These are phyloP conservation scores for Pygocentrus nattereri DNA, from an alignment of 2,797 vertebrate genomes.

Conservation along the genomic window DNA sequence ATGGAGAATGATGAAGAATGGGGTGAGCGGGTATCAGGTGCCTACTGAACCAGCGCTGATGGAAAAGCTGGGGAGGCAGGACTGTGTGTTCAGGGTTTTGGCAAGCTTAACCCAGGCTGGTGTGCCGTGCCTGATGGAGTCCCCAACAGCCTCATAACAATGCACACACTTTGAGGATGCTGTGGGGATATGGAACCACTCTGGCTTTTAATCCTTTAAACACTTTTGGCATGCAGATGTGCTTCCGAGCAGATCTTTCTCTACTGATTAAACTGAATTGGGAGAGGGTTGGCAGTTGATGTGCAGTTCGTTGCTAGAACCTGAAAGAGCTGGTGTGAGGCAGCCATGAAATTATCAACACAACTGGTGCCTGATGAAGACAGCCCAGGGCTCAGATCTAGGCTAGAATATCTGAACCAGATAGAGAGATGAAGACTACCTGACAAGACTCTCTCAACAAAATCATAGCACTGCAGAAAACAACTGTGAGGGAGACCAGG, in stretches of 20 bases:
- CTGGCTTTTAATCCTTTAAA: constrained; percentile 57
- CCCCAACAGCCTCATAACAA: constrained; percentile 9
- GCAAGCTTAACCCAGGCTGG: not conserved
- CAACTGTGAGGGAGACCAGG: not conserved
- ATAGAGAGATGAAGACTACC: not conserved
- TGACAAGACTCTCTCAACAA: not conserved
- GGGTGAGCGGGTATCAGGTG: constrained; percentile 13
- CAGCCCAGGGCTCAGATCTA: not conserved
- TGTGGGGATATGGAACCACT: constrained; percentile 35
- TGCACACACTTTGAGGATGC: not conserved
- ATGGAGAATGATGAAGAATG: not conserved
- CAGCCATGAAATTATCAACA: constrained; percentile 19
- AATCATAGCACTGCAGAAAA: constrained; percentile 5
- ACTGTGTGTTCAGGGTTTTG: not conserved
- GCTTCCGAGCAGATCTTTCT: constrained; percentile 38
- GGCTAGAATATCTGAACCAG: constrained; percentile 7
- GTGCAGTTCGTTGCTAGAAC: constrained; percentile 49
- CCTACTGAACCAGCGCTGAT: constrained; percentile 18
- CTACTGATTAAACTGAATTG: constrained; percentile 50
- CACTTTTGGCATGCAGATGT: constrained; percentile 52
- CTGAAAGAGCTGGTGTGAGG: constrained; percentile 15
- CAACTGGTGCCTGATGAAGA: constrained; percentile 10
- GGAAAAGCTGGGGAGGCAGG: constrained; percentile 14
- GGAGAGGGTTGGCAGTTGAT: constrained; percentile 45
- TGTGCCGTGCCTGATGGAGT: not conserved